Percentiles rank a stretch among this genome's conserved stretches.
These are phyloP conservation scores for Perca fluviatilis DNA, from an alignment of 2,113 vertebrate genomes.

Conservation along the genomic window DNA sequence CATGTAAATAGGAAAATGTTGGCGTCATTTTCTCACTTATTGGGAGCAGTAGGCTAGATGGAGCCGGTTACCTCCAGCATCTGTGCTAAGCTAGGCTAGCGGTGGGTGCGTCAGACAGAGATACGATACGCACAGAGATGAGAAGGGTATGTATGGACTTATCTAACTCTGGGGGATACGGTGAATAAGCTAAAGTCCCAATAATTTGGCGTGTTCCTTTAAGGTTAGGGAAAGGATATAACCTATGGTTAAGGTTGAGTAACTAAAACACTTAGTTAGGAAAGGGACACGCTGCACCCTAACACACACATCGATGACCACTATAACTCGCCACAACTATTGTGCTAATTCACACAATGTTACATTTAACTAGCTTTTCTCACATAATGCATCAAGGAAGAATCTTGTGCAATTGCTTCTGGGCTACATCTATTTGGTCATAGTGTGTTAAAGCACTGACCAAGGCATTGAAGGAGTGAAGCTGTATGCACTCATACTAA, in stretches of 20 bases:
- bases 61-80: too few species aligned
- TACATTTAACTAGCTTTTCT: background rate
- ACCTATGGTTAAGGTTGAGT: background rate
- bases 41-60: too few species aligned
- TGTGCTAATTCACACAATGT: background rate
- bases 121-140: too few species aligned
- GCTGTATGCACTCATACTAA: background rate
- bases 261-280: background rate
- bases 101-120: too few species aligned
- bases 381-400: background rate
- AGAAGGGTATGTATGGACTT: too few species aligned
- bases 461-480: background rate
- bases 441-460: background rate
- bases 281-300: background rate
- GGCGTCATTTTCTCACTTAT: too few species aligned
- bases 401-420: conserved; percentile 1
- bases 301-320: background rate
- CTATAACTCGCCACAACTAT: background rate
- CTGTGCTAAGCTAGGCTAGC: too few species aligned
- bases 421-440: background rate
- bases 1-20: too few species aligned
- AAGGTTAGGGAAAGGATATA: background rate
- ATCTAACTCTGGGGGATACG: too few species aligned
- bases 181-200: too few species aligned
- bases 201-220: too few species aligned